Evolutionary conservation across 1,140 invertebrate genomes (phyloP), one percentile per base, ranked within the genome.

Genomic region (Chrysopa pallens): DNA sequence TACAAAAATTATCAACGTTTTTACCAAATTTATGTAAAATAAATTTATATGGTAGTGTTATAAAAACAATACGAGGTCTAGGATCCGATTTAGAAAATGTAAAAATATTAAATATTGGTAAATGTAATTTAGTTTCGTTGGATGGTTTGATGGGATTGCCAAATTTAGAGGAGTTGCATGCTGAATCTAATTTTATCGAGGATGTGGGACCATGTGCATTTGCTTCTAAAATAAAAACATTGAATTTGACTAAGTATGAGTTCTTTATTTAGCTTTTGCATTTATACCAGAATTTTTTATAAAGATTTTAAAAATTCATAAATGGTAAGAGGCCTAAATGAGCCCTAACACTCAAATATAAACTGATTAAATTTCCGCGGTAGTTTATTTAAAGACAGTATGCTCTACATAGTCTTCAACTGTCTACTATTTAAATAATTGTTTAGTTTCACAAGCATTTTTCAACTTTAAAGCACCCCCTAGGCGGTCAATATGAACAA

Each of bases 101-200:
- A 3, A 62, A 70, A 58, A 60, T 71, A 36, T 55, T 80, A 11
- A 73, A 70, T 45, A 67, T 80, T n/a, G 71, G 69, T 46, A 67
- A 70, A 29, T 81, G 78, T 49, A 68, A 70, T 1, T 52, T 81
- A 12, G 68, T 61, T 8, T 70, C 63, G 47, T 61, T 81, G 36
- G 77, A 81, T 52, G 76, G 76, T 1, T 67, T 74, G 8, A 71
- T 69, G 56, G 76, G 72, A 0, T 49, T 78, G 23, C 60, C 70
- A 4, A 64, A 62, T 39, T 50, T 80, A 13, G 57, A 69, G 29
- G 73, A 76, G 40, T 55, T 80, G 1, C 62, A 73, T 47, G 76
- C 76, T 0, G 61, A 69, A 27, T 67, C 72, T 29, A 80, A 80
- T 50, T 59, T 61, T 35, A 64, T 80, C 7, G 60, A 63, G 12